phyloP scores from a whole-genome alignment of 2,113 vertebrate genomes.

The Pipa parva region DNA sequence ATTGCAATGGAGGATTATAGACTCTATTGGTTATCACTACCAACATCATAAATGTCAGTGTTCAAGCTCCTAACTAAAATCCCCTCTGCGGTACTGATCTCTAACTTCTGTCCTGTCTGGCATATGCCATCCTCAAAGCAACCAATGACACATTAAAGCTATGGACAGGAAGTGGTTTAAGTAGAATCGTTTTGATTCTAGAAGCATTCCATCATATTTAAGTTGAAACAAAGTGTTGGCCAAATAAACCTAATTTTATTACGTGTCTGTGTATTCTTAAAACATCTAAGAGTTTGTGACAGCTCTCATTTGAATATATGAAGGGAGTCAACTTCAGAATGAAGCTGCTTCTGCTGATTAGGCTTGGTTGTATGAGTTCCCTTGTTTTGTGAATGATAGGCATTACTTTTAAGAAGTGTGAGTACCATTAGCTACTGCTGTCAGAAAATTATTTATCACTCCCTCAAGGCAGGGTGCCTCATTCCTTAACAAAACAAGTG shows the following conservation, averaged over 20 bases:
- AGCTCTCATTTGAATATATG: too few species aligned
- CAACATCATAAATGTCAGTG: conserved; percentile 44
- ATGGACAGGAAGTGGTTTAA: conserved; percentile 37
- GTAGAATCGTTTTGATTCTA: conserved; percentile 44
- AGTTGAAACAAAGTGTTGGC: conserved; percentile 81
- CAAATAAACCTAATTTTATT: conserved; percentile 88
- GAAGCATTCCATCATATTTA: conserved; percentile 76
- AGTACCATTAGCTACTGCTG: too few species aligned
- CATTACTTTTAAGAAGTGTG: too few species aligned
- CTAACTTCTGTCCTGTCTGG: conserved; percentile 37
- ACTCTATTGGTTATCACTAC: neutral
- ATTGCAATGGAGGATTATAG: neutral
- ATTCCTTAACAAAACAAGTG: too few species aligned
- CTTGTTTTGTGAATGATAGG: too few species aligned
- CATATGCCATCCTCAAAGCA: conserved; percentile 41
- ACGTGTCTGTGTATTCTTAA: conserved; percentile 32
- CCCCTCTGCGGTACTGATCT: conserved; percentile 29
- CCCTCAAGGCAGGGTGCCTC: too few species aligned
- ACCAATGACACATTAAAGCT: conserved; percentile 44
- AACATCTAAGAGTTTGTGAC: too few species aligned
- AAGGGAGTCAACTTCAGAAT: too few species aligned
- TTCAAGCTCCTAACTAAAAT: conserved; percentile 19
- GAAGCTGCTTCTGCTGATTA: too few species aligned
- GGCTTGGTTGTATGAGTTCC: too few species aligned
- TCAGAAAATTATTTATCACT: too few species aligned